Percentiles rank a stretch among this genome's conserved stretches.
Conservation (phyloP, 2,113 vertebrate species). For the Tricholaema leucomelas region DNA sequence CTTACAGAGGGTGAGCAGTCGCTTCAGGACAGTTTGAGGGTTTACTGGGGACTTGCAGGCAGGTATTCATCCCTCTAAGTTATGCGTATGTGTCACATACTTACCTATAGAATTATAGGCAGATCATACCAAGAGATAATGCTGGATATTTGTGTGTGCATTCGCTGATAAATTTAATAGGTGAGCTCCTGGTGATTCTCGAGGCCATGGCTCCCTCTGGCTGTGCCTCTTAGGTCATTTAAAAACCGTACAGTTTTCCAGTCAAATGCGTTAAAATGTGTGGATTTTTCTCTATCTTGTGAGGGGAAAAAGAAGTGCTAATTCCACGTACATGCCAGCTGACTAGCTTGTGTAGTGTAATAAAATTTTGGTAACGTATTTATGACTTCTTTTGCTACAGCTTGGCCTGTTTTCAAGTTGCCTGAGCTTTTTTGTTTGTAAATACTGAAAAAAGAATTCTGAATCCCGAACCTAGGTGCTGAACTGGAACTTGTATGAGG, state of each 20-base stretch:
- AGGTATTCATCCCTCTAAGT: neutral
- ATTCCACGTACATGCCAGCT: neutral
- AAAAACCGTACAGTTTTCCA: accelerated
- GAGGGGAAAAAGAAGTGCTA: neutral
- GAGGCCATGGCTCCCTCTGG: accelerated
- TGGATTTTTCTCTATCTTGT: neutral
- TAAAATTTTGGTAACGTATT: neutral
- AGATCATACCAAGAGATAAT: accelerated
- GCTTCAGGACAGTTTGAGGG: neutral
- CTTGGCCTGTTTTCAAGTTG: neutral
- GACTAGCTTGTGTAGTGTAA: neutral
- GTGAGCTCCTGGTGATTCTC: accelerated
- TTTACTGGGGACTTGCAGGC: neutral
- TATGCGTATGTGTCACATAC: accelerated
- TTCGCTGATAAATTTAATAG: accelerated
- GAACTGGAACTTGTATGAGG: neutral
- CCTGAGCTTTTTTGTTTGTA: neutral
- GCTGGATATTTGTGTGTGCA: accelerated
- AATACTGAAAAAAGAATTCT: neutral
- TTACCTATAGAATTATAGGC: accelerated
- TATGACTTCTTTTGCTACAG: neutral
- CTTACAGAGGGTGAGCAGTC: neutral
- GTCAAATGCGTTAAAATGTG: neutral
- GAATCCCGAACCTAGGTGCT: neutral
- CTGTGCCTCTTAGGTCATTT: accelerated